A percentile compares a stretch with the other conserved stretches of the same genome.
Evolutionary conservation across 1,140 invertebrate genomes (phyloP).

Genomic region (Idris sp.): DNA sequence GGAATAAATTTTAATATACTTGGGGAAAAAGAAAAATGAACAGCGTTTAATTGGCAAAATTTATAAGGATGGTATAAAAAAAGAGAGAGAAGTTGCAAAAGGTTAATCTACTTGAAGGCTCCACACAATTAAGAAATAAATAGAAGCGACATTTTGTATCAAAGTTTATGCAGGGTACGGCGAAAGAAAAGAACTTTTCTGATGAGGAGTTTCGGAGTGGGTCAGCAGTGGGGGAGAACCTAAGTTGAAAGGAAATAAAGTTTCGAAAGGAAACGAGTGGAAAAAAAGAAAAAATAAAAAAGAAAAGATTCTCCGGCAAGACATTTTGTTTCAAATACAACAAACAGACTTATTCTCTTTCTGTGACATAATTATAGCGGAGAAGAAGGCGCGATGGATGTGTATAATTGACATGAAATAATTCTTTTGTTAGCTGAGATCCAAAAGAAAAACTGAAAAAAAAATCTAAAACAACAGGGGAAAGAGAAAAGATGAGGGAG

Average conservation of each 20-base stretch:
- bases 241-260: conserved; percentile 31
- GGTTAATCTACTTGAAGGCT: conserved; percentile 45
- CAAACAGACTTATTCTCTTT: too few relatives aligned
- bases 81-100: too few relatives aligned
- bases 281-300: conserved; percentile 1
- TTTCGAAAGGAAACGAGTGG: conserved; percentile 13
- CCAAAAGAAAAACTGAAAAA: conserved; percentile 33
- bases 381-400: background rate
- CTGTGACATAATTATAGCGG: background rate
- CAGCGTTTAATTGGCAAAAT: conserved; percentile 37
- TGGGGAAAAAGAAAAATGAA: conserved; percentile 25
- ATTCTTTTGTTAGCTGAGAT: conserved; percentile 26
- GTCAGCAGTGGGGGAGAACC: conserved; percentile 6
- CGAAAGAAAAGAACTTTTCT: conserved; percentile 36
- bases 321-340: conserved; percentile 13
- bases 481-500: background rate
- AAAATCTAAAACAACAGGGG: too few relatives aligned
- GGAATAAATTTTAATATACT: conserved; percentile 32
- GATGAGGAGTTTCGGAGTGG: conserved; percentile 24
- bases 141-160: conserved; percentile 33
- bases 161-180: conserved; percentile 38
- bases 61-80: conserved; percentile 32
- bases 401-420: conserved; percentile 17
- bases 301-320: background rate
- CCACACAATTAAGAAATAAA: conserved; percentile 50